Percentiles rank a stretch among this genome's conserved stretches.
These are phyloP conservation scores for Sebastes nivosus DNA, from an alignment of 2,797 vertebrate species.

Conservation along the genomic window DNA sequence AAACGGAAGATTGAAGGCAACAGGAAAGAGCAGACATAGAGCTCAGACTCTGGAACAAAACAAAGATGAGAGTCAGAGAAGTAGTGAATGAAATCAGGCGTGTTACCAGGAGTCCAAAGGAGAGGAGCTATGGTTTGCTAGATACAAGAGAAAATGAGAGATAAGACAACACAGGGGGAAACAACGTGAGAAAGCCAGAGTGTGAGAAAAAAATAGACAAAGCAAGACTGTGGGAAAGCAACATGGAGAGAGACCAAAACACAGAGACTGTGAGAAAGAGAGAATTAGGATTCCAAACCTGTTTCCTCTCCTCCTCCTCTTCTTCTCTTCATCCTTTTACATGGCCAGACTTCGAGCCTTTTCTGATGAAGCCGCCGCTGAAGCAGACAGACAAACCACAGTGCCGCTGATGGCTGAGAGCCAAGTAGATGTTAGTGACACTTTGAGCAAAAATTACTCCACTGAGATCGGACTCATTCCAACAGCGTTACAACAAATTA, in stretches of 20 bases:
- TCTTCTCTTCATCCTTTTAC: constrained; percentile 30
- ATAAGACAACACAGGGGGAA: not conserved
- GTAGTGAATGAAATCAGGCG: not conserved
- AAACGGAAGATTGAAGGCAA: not conserved
- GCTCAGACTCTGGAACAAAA: not conserved
- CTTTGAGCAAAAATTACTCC: constrained; percentile 23
- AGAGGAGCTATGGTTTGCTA: not conserved
- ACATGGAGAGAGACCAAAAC: constrained; percentile 34
- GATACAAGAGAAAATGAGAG: constrained; percentile 14
- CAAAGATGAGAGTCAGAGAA: constrained; percentile 1
- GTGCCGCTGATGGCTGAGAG: constrained; percentile 20
- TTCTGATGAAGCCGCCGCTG: constrained; percentile 24
- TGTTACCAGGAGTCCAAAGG: constrained; percentile 3
- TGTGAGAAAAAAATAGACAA: constrained; percentile 39
- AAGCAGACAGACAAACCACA: constrained; percentile 25
- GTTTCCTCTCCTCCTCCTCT: constrained; percentile 31
- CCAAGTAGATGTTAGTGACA: constrained; percentile 16
- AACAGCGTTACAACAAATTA: constrained; percentile 10
- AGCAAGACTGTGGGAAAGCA: constrained; percentile 60
- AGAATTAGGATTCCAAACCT: constrained; percentile 63
- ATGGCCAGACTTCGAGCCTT: constrained; percentile 2
- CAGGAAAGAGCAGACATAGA: not conserved
- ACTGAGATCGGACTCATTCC: constrained; percentile 21
- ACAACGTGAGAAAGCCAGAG: constrained; percentile 25
- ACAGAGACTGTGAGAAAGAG: constrained; percentile 54